Evolutionary conservation across 2,113 vertebrate species (phyloP).

Genomic region (Gymnobelideus leadbeateri): DNA sequence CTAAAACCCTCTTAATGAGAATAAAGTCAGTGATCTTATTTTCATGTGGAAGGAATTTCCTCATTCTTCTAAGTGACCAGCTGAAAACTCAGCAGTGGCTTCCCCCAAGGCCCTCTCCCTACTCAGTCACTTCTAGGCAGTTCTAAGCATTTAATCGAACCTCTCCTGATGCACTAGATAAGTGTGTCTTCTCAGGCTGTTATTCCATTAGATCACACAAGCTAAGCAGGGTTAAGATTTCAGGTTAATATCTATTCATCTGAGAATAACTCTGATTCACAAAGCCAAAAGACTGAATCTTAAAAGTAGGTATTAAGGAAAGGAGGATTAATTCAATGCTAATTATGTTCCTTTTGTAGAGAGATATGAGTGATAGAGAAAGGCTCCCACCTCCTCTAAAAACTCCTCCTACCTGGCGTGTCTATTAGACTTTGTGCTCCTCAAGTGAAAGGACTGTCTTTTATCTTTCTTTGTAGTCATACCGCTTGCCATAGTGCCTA

Average conservation of each 20-base stretch:
- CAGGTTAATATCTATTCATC: background rate
- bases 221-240: slow-evolving; percentile 10
- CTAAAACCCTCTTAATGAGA: background rate
- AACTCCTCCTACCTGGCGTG: background rate
- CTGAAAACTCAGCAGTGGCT: background rate
- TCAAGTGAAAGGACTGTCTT: background rate
- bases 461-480: background rate
- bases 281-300: background rate
- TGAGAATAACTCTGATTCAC: background rate
- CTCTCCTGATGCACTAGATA: background rate
- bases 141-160: background rate
- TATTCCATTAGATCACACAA: background rate
- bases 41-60: background rate
- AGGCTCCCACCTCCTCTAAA: background rate
- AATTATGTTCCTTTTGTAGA: background rate
- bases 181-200: background rate
- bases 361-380: background rate
- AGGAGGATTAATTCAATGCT: background rate
- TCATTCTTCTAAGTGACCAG: background rate
- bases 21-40: background rate
- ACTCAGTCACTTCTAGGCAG: background rate
- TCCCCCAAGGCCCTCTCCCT: background rate
- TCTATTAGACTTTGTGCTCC: background rate
- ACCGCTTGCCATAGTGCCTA: background rate
- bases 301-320: background rate